These are phyloP conservation scores for Harpagoxenus sublaevis DNA, from an alignment of 2,888 invertebrate species.

Conservation along the genomic window DNA sequence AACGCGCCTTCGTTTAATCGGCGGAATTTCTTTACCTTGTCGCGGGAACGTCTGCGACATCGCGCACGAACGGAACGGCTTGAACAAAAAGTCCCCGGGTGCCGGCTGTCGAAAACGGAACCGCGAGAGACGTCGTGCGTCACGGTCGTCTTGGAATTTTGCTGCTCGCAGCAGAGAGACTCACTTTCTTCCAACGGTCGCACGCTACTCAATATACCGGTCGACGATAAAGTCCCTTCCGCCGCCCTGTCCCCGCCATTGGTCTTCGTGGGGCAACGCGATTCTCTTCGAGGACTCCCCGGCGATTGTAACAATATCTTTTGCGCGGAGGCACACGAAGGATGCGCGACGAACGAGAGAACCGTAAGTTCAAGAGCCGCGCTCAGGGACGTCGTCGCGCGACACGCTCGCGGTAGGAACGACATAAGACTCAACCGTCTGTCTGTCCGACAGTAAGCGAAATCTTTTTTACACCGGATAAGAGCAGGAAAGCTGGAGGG, in stretches of 20 bases:
- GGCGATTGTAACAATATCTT: constrained; percentile 85
- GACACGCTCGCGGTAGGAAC: constrained; percentile 57
- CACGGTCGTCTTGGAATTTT: constrained; percentile 78
- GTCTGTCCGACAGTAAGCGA: constrained; percentile 80
- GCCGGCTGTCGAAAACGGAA: constrained; percentile 57
- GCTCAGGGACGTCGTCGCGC: constrained; percentile 82
- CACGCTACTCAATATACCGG: constrained; percentile 85
- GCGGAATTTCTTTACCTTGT: constrained; percentile 44
- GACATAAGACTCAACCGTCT: constrained; percentile 69
- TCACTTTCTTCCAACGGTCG: constrained; percentile 80
- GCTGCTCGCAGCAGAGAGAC: constrained; percentile 79
- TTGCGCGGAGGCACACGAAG: constrained; percentile 74
- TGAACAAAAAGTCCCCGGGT: constrained; percentile 37
- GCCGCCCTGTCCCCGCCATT: constrained; percentile 62
- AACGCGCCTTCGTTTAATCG: constrained; percentile 37
- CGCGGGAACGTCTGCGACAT: constrained; percentile 27
- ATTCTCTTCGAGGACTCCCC: constrained; percentile 69
- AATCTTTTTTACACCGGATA: constrained; percentile 83
- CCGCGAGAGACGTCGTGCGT: constrained; percentile 45
- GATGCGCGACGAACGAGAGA: constrained; percentile 74
- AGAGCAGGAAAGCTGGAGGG: constrained; percentile 73
- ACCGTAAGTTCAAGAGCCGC: constrained; percentile 85
- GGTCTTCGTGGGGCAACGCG: constrained; percentile 72
- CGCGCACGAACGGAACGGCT: constrained; percentile 31
- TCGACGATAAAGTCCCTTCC: constrained; percentile 75